These are phyloP conservation scores for Desmophyllum pertusum DNA, from an alignment of 92 coral and sea anemone species.

Conservation along the genomic window DNA sequence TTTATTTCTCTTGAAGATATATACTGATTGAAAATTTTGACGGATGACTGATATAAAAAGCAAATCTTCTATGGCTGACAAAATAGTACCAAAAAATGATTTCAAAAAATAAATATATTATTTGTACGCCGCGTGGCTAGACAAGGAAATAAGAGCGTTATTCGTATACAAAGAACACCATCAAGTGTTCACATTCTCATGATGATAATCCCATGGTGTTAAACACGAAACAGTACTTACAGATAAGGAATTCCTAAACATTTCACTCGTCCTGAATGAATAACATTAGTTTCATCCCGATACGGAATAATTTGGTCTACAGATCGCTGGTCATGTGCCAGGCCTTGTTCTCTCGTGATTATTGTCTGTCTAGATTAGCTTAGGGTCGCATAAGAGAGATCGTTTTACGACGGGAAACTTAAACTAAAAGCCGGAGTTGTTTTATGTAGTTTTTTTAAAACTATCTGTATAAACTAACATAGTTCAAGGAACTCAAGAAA, in stretches of 20 bases:
- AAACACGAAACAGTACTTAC: background rate
- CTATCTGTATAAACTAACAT: too few relatives aligned
- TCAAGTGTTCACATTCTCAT: constrained; percentile 6
- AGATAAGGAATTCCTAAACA: background rate
- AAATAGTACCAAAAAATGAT: background rate
- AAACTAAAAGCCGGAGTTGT: too few relatives aligned
- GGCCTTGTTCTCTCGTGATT: too few relatives aligned
- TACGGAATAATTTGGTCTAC: background rate
- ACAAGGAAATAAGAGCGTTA: background rate
- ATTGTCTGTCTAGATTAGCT: too few relatives aligned
- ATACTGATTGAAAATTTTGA: background rate
- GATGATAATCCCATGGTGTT: constrained; percentile 4
- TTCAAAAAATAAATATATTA: background rate
- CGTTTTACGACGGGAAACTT: too few relatives aligned
- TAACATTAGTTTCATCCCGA: constrained; percentile 6
- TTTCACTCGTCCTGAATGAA: background rate
- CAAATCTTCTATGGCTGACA: background rate
- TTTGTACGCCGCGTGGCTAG: background rate
- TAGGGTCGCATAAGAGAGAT: too few relatives aligned
- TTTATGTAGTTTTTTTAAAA: too few relatives aligned
- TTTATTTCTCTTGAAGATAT: background rate
- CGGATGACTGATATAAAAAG: background rate
- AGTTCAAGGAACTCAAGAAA: too few relatives aligned
- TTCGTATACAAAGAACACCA: background rate
- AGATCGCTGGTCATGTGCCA: background rate